Evolutionary conservation across 2,113 vertebrate species (phyloP), one percentile per base, ranked within the genome.

Genomic region (Nesoenas mayeri): DNA sequence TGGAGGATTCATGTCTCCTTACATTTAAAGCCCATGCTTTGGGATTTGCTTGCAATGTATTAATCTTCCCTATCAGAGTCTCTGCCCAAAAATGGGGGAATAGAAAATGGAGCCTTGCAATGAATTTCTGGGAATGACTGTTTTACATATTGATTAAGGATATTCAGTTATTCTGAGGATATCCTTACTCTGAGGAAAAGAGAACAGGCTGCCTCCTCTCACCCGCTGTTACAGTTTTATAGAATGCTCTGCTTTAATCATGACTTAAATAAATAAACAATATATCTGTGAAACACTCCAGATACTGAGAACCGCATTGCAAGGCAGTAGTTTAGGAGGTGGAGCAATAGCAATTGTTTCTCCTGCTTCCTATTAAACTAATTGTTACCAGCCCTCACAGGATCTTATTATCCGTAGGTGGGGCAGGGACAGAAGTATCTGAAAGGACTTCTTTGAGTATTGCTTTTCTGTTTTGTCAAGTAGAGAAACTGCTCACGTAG

Each of bases 301-400:
- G 92, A 90, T 94, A 84, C 88, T 36, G 75, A 81, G 88, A 78
- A 51, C 48, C 64, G 31, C 67, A 38, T 73, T 85, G 71, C 57
- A 94, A 69, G 36, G 64, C 51, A 83, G 89, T 77, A 84, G 79
- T 92, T 94, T 40, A 53, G 72, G 79, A 91, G 90, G 82, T 84
- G 72, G 79, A 93, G 69, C 72, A 84, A 89, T 50, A 65, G 31
- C 65, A 89, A 75, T 92, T 93, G 75, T 91, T 93, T 91, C 70
- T 96, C 61, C 77, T 93, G 77, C 82, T 96, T 91, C 72, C 58
- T 81, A 81, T 89, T 91, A 87, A 94, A 69, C 57, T 91, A 92
- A 93, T 93, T 92, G 88, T 70, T 81, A 50, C 69, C 90, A 92
- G 60, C 50, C 85, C 71, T 94, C 73, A 15, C 40, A 69, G 86